Evolutionary conservation across 2,888 invertebrate species (phyloP).

Genomic region (Hedya salicella): DNA sequence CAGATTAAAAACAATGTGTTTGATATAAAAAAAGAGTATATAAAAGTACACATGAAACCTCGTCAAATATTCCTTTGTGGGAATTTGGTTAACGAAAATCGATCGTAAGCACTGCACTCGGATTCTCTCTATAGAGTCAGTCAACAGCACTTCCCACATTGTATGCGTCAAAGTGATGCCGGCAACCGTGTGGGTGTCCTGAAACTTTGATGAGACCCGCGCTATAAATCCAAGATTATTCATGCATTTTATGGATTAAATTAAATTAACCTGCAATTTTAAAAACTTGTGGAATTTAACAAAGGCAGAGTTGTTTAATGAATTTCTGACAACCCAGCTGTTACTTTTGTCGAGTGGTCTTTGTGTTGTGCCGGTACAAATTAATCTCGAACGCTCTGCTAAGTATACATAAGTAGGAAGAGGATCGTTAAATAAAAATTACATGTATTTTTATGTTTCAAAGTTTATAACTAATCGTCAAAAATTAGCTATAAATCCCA

Average conservation of each 20-base stretch:
- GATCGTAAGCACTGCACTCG: constrained; percentile 4
- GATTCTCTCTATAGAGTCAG: not conserved
- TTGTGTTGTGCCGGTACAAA: constrained; percentile 9
- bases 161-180: not conserved
- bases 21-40: no score
- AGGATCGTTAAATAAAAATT: not conserved
- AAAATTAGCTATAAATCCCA: no score
- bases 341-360: not conserved
- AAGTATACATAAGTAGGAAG: not conserved
- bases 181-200: not conserved
- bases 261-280: not conserved
- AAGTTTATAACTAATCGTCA: no score
- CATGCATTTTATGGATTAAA: not conserved
- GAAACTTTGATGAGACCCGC: not conserved
- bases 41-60: not conserved
- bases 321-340: not conserved
- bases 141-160: constrained; percentile 1
- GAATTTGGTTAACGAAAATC: constrained; percentile 2
- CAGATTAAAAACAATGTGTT: no score
- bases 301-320: constrained; percentile 1
- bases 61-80: not conserved
- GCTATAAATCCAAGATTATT: not conserved
- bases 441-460: no score
- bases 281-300: constrained; percentile 3
- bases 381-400: constrained; percentile 8